Conservation (phyloP, 2,888 invertebrate genomes). For the Ichneumoninae sp. region DNA sequence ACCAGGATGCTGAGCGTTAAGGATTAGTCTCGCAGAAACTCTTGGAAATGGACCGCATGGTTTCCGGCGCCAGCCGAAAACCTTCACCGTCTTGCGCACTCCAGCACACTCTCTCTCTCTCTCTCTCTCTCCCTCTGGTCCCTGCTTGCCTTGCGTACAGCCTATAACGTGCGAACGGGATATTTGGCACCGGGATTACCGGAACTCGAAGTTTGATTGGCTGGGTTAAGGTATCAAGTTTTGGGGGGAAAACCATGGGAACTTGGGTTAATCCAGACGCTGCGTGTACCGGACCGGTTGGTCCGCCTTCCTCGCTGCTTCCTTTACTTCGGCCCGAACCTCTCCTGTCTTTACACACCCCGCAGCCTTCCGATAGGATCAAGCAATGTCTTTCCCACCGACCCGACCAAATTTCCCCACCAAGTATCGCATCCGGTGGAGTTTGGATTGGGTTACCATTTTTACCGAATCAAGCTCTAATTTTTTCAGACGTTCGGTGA, state of each 20-base stretch:
- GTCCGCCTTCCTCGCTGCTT: slow-evolving; percentile 41
- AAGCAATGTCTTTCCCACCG: slow-evolving; percentile 60
- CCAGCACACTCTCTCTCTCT: background rate
- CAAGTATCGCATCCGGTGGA: background rate
- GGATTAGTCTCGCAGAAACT: slow-evolving; percentile 55
- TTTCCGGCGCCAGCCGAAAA: slow-evolving; percentile 8
- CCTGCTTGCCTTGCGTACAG: slow-evolving; percentile 15
- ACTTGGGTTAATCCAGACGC: slow-evolving; percentile 69
- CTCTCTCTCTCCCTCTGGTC: background rate
- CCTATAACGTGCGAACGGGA: slow-evolving; percentile 77
- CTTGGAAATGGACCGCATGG: slow-evolving; percentile 24
- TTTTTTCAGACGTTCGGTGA: background rate
- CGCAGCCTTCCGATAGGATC: slow-evolving; percentile 45
- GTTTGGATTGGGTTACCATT: slow-evolving; percentile 58
- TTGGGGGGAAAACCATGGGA: slow-evolving; percentile 69
- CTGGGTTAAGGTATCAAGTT: slow-evolving; percentile 82
- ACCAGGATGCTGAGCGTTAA: slow-evolving; percentile 18
- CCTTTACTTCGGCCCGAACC: background rate
- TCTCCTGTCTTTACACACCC: background rate
- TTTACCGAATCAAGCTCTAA: background rate
- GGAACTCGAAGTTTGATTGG: slow-evolving; percentile 83
- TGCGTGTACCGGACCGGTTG: slow-evolving; percentile 45
- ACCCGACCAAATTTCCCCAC: slow-evolving; percentile 8
- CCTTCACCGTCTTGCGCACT: slow-evolving; percentile 38
- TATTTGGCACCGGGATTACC: slow-evolving; percentile 81